Conservation (phyloP, 2,888 invertebrate species). For the Hyles lineata region DNA sequence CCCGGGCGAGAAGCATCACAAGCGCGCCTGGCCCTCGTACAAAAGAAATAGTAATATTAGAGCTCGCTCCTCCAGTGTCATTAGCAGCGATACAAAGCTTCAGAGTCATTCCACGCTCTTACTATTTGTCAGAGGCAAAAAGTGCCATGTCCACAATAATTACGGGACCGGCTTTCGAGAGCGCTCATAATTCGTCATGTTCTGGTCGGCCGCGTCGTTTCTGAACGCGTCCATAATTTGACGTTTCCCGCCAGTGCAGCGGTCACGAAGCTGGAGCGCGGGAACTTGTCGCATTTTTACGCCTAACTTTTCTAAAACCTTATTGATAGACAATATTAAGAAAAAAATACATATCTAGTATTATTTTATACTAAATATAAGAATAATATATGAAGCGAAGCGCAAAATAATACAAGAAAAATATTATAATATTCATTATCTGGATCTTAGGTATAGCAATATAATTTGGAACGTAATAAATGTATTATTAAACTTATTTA, state of each 20-base stretch:
- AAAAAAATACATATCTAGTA: too few species aligned
- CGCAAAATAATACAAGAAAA: not conserved
- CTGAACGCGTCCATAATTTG: conserved; percentile 81
- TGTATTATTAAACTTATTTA: not conserved
- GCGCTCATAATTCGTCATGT: conserved; percentile 83
- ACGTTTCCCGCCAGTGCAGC: conserved; percentile 75
- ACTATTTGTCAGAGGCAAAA: conserved; percentile 84
- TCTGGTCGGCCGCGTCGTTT: conserved; percentile 81
- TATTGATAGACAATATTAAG: not conserved
- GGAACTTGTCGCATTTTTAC: conserved; percentile 38
- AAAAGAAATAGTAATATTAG: conserved; percentile 84
- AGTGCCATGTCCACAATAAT: conserved; percentile 84
- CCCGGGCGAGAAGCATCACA: conserved; percentile 65
- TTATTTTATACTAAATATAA: too few species aligned
- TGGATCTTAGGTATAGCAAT: not conserved
- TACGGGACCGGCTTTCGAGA: conserved; percentile 81
- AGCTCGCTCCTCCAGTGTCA: conserved; percentile 78
- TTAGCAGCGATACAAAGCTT: conserved; percentile 81
- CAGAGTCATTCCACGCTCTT: conserved; percentile 80
- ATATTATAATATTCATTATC: too few species aligned
- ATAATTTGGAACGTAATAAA: not conserved
- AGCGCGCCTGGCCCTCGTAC: conserved; percentile 70
- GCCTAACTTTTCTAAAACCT: not conserved
- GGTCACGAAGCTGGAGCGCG: conserved; percentile 63
- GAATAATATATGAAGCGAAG: too few species aligned